A percentile compares a stretch with the other conserved stretches of the same genome.
Evolutionary conservation across 2,113 vertebrate species (phyloP).

Genomic region (Eleginops maclovinus): DNA sequence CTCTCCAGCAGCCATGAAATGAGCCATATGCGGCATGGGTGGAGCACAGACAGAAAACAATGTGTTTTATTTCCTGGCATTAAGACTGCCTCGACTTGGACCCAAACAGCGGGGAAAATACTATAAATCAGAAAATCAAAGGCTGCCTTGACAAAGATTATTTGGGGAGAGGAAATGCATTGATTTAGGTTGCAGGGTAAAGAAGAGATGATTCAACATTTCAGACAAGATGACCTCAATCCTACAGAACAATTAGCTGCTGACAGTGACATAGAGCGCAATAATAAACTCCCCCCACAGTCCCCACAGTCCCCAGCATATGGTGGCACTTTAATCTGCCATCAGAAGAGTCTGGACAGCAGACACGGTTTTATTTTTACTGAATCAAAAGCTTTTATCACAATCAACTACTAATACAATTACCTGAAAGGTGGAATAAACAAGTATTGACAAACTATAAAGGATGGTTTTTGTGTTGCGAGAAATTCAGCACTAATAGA

Average conservation of each 20-base stretch:
- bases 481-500: constrained; percentile 14
- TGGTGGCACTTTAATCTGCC: constrained; percentile 69
- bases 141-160: neutral
- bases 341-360: constrained; percentile 37
- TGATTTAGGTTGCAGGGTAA: constrained; percentile 9
- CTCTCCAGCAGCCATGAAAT: constrained; percentile 75
- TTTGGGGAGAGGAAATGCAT: constrained; percentile 16
- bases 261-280: constrained; percentile 67
- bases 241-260: constrained; percentile 56
- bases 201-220: constrained; percentile 44
- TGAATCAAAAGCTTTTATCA: constrained; percentile 3
- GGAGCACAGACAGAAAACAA: constrained; percentile 35
- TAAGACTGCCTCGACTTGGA: constrained; percentile 7
- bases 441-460: constrained; percentile 5
- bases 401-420: neutral
- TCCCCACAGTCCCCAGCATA: constrained; percentile 52
- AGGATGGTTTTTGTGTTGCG: constrained; percentile 16
- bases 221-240: constrained; percentile 45
- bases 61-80: constrained; percentile 21
- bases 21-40: constrained; percentile 54
- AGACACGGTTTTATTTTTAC: constrained; percentile 40
- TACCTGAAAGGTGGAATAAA: constrained; percentile 1
- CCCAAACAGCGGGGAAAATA: constrained; percentile 4
- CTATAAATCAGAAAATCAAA: constrained; percentile 5
- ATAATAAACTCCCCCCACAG: constrained; percentile 57